Base-by-base conservation (phyloP, 1,140 invertebrate genomes). In the Drosophila tani region DNA sequence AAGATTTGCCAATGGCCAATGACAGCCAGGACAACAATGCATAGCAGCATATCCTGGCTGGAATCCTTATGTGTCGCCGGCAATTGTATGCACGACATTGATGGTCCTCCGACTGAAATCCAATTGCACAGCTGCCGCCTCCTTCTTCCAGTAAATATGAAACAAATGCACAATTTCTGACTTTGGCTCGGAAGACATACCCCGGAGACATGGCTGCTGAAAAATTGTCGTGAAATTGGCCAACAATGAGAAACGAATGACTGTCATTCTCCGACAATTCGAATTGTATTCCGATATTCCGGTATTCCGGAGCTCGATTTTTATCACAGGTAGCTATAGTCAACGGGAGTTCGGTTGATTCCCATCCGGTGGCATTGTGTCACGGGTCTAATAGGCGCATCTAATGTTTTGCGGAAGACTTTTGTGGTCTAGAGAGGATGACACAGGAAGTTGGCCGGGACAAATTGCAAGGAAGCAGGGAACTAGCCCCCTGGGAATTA, bases 11-110 rank as follows among this genome's bases (percentile, higher is more conserved):
- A 45, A 73, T 73, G 71, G 9, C 53, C 53, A 38, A 38, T 19
- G 51, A 55, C 51, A 38, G 58, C 63, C 49, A 53, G 38, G 7
- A 29, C 57, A 70, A 62, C 67, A 82, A 68, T 53, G 35, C 65
- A 67, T 27, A 15, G 53, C 59, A 57, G 14, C 71, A 70, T 73
- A 88, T 84, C 81, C 85, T 84, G 81, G 85, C 82, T 49, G 14
- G 43, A 81, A 85, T 88, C 81, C 81, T 67, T 85, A 90, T 88
- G 78, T 90, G 84, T 90, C 85, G 83, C 81, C 79, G 81, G 73
- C 75, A 90, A 88, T 90, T 88, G 85, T 88, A 88, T 88, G 81
- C 85, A 88, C 69, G 85, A 90, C 85, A 90, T 84, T 90, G 85
- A 88, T 85, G 84, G 50, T 68, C 75, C 55, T 75, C 9, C 57